Evolutionary conservation across 2,113 vertebrate genomes (phyloP).

Genomic region (Scomber japonicus): DNA sequence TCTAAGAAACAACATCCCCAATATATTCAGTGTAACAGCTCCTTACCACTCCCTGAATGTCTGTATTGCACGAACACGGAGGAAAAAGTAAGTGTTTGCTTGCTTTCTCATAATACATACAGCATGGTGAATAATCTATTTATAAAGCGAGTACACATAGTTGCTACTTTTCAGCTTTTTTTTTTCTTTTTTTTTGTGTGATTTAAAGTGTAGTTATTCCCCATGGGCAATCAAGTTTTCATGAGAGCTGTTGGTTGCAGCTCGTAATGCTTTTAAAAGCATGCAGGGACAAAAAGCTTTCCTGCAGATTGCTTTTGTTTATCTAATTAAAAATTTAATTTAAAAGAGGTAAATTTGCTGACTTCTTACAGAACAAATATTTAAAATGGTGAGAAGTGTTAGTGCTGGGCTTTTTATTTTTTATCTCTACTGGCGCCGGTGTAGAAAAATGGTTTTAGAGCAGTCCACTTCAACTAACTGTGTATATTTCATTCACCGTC

Average conservation of each 20-base stretch:
- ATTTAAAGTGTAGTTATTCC: constrained; percentile 62
- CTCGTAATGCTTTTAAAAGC: constrained; percentile 75
- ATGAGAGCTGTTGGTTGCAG: constrained; percentile 68
- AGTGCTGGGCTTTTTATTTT: neutral
- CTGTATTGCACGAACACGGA: constrained; percentile 21
- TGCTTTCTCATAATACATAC: neutral
- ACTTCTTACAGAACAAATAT: constrained; percentile 40
- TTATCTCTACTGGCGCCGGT: neutral
- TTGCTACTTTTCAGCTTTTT: constrained; percentile 58
- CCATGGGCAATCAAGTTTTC: constrained; percentile 71
- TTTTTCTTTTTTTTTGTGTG: constrained; percentile 46
- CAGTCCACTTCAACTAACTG: constrained; percentile 4
- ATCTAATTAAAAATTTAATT: constrained; percentile 53
- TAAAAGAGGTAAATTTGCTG: constrained; percentile 49
- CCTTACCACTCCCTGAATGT: constrained; percentile 34
- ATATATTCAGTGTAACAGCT: constrained; percentile 17
- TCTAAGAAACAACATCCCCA: constrained; percentile 13
- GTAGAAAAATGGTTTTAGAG: neutral
- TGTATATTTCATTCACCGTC: neutral
- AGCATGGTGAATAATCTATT: constrained; percentile 46
- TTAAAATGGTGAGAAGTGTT: constrained; percentile 9
- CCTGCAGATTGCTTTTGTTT: constrained; percentile 68
- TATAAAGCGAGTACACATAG: constrained; percentile 48
- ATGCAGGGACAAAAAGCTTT: constrained; percentile 61
- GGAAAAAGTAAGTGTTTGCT: neutral